Percentiles rank a stretch among this genome's conserved stretches.
phyloP scores from a whole-genome alignment of 1,140 invertebrate genomes.

The Varroa destructor region DNA sequence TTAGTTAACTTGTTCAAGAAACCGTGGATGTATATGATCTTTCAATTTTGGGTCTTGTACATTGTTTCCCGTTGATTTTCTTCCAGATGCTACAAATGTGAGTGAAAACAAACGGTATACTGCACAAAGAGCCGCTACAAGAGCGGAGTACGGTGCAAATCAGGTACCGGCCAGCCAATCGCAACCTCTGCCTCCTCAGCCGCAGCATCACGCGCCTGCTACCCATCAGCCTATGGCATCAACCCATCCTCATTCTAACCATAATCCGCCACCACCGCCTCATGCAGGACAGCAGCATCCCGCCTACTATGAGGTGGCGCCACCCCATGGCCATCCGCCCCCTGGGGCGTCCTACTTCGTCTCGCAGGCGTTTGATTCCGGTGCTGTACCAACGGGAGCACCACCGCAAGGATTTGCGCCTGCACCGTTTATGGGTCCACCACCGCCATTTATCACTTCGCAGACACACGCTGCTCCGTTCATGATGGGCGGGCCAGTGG shows the following conservation, averaged over 20 bases:
- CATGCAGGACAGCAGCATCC: slow-evolving; percentile 1
- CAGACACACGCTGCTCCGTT: slow-evolving; percentile 3
- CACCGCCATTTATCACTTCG: neutral
- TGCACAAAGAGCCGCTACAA: neutral
- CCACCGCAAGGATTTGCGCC: slow-evolving; percentile 5
- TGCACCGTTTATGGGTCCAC: neutral
- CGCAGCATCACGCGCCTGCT: neutral
- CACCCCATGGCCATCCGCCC: neutral
- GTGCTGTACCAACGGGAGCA: neutral
- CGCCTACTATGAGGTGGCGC: slow-evolving; percentile 8
- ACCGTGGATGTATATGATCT: too few relatives aligned
- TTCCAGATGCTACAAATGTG: too few relatives aligned
- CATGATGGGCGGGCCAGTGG: neutral
- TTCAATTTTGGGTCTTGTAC: too few relatives aligned
- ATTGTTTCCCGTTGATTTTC: too few relatives aligned
- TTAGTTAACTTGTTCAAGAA: too few relatives aligned
- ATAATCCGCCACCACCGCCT: neutral
- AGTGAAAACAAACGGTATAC: slow-evolving; percentile 19
- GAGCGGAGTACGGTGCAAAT: neutral
- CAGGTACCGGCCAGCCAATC: too few relatives aligned
- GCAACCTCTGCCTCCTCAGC: too few relatives aligned
- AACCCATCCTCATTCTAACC: too few relatives aligned
- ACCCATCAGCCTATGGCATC: neutral
- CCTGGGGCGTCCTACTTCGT: slow-evolving; percentile 4
- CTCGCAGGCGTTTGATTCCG: neutral